Evolutionary conservation across 2,888 invertebrate species (phyloP).

Genomic region (Balanococcus diminutus): DNA sequence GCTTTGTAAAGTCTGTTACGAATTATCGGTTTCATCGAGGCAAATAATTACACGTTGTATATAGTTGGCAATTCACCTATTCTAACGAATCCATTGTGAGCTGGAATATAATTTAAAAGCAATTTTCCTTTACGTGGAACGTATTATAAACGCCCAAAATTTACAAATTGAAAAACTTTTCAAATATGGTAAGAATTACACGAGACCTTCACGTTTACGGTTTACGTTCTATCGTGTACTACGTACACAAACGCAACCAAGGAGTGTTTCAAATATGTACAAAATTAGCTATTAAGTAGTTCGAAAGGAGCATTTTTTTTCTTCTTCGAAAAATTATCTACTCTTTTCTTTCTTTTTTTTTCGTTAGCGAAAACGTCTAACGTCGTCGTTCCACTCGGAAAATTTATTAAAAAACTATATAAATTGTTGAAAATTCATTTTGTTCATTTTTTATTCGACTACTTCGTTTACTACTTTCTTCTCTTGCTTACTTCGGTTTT

Average conservation of each 20-base stretch:
- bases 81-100: background rate
- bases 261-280: background rate
- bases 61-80: no score
- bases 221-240: background rate
- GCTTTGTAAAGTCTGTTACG: no score
- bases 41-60: no score
- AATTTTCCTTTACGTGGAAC: background rate
- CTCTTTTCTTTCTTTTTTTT: background rate
- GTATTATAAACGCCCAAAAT: background rate
- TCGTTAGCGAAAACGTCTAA: background rate
- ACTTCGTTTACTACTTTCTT: background rate
- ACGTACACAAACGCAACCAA: background rate
- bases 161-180: slow-evolving; percentile 18
- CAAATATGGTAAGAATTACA: background rate
- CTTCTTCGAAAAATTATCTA: background rate
- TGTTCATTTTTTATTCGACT: slow-evolving; percentile 3
- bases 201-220: background rate
- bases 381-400: background rate
- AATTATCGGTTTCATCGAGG: no score
- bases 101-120: background rate
- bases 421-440: slow-evolving; percentile 7
- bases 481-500: no score
- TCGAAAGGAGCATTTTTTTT: background rate
- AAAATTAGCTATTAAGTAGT: background rate
- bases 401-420: slow-evolving; percentile 23